Conservation (phyloP, 2,797 vertebrate genomes). For the Myotis daubentonii region DNA sequence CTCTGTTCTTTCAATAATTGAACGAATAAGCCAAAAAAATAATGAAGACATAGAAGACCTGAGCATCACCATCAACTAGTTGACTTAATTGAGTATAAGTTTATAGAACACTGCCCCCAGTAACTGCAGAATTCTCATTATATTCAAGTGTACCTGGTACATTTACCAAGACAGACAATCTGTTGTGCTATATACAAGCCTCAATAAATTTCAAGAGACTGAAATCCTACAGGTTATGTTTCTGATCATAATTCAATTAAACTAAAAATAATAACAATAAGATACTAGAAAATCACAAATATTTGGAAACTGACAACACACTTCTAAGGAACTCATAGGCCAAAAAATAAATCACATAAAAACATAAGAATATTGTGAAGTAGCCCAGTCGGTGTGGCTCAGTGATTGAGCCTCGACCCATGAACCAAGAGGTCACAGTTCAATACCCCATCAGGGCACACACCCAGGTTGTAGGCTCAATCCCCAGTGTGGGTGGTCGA, state of each 20-base stretch:
- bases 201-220: neutral
- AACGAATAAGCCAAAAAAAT: neutral
- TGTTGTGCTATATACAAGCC: neutral
- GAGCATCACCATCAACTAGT: neutral
- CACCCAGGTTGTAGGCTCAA: too few relatives aligned
- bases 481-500: too few relatives aligned
- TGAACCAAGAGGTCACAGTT: too few relatives aligned
- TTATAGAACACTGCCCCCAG: too few relatives aligned
- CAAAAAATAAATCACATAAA: neutral
- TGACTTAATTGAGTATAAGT: neutral
- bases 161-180: neutral
- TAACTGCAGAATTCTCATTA: neutral
- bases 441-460: too few relatives aligned
- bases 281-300: neutral
- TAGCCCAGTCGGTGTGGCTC: neutral
- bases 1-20: neutral
- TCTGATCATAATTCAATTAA: conserved; percentile 5
- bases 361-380: neutral
- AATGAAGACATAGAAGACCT: neutral
- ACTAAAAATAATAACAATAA: neutral
- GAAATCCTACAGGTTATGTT: neutral
- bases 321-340: neutral
- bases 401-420: too few relatives aligned
- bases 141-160: neutral
- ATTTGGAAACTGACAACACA: neutral